Conservation (phyloP, 2,797 vertebrate species). For the Rhyacichthys aspro region DNA sequence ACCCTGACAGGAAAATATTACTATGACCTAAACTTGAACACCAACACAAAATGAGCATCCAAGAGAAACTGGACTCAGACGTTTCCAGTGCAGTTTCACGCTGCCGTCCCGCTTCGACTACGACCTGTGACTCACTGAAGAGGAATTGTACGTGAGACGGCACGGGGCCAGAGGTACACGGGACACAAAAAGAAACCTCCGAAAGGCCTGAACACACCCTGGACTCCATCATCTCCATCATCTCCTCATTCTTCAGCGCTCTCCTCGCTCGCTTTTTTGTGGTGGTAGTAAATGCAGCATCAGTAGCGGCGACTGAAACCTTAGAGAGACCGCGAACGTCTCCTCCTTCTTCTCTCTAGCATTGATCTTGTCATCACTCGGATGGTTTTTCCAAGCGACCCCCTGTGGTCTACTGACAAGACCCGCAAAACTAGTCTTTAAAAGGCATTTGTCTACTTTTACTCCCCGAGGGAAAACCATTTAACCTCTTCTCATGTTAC, state of each 20-base stretch:
- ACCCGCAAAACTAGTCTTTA: slow-evolving; percentile 25
- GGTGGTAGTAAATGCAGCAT: slow-evolving; percentile 48
- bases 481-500: slow-evolving; percentile 32
- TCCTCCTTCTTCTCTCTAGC: slow-evolving; percentile 12
- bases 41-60: too few species aligned
- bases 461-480: slow-evolving; percentile 3
- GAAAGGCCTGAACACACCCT: slow-evolving; percentile 27
- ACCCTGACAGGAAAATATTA: too few species aligned
- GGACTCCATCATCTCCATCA: neutral
- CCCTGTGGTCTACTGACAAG: slow-evolving; percentile 24
- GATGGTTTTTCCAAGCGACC: slow-evolving; percentile 32
- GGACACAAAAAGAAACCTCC: slow-evolving; percentile 46
- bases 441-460: slow-evolving; percentile 19
- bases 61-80: too few species aligned
- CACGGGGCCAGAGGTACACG: slow-evolving; percentile 53
- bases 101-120: too few species aligned
- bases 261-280: slow-evolving; percentile 51
- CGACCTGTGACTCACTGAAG: slow-evolving; percentile 66
- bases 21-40: too few species aligned
- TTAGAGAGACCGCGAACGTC: slow-evolving; percentile 21
- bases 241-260: slow-evolving; percentile 27
- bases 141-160: slow-evolving; percentile 62
- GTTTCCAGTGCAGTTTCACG: too few species aligned
- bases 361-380: slow-evolving; percentile 44
- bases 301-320: slow-evolving; percentile 24